Conservation (phyloP, 2,113 vertebrate species). For the mouse (Mus musculus) region GRCm39 chr1:49139501-49140000, state of each 20-base stretch:
- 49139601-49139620: background rate
- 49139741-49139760: background rate
- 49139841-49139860: background rate
- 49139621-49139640: background rate
- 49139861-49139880: background rate
- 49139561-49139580: background rate
- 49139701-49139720: background rate
- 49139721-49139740: background rate
- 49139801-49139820: background rate
- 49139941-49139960: background rate
- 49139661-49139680: background rate
- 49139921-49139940: background rate
- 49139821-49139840: background rate
- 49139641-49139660: background rate
- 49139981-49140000: background rate
- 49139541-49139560: background rate
- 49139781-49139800: background rate
- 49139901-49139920: background rate
- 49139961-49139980: background rate
- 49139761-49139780: background rate
- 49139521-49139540: background rate
- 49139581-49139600: background rate
- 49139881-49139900: background rate
- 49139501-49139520: background rate
- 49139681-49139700: background rate